These are phyloP conservation scores for Umimayanthus chanpuru DNA, from an alignment of 92 coral and sea anemone species.

Conservation along the genomic window DNA sequence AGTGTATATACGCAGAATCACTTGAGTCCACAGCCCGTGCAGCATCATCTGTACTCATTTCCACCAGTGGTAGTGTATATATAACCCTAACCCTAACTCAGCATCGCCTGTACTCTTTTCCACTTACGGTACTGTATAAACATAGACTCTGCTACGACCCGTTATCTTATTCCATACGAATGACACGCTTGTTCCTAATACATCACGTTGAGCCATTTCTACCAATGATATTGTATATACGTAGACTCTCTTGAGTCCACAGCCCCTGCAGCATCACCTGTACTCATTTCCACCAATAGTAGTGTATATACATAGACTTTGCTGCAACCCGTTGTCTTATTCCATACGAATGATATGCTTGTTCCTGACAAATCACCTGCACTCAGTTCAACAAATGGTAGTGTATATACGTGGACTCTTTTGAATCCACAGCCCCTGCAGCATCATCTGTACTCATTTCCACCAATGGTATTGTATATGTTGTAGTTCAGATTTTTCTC, in stretches of 20 bases:
- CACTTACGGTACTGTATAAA: no score
- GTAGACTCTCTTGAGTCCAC: conserved; percentile 49
- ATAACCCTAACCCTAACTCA: conserved; percentile 63
- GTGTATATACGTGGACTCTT: background rate
- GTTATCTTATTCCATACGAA: no score
- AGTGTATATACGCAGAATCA: background rate
- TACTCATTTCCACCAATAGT: no score
- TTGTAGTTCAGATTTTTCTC: no score
- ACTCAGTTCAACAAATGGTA: conserved; percentile 14
- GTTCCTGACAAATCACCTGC: conserved; percentile 45
- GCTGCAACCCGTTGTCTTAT: no score
- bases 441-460: conserved; percentile 40
- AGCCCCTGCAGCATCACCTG: conserved; percentile 70
- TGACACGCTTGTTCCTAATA: no score
- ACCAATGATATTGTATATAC: background rate
- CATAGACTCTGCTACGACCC: no score
- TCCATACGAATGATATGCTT: no score
- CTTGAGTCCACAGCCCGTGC: conserved; percentile 70
- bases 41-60: conserved; percentile 45
- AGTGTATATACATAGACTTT: no score
- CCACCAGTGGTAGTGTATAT: background rate
- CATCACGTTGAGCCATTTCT: conserved; percentile 37
- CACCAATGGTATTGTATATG: no score
- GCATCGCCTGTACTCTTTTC: conserved; percentile 38
- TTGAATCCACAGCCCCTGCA: conserved; percentile 74